These are phyloP conservation scores for Alentia gelatinosa DNA, from an alignment of 2,888 invertebrate species.

Conservation along the genomic window DNA sequence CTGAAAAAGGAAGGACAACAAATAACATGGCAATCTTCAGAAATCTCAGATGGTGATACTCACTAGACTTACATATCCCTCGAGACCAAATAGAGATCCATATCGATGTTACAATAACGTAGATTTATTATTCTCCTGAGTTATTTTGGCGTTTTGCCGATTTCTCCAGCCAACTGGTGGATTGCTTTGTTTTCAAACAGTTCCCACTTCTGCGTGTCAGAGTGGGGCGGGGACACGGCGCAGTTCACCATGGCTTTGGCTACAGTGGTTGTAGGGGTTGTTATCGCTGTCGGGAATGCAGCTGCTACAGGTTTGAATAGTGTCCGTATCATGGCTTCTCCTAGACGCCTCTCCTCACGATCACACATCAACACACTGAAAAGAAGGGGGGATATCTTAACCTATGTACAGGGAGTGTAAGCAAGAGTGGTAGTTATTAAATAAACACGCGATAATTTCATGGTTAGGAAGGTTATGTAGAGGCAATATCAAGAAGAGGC, in stretches of 20 bases:
- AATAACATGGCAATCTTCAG: neutral
- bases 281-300: slow-evolving; percentile 76
- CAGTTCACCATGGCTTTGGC: slow-evolving; percentile 77
- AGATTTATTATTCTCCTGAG: neutral
- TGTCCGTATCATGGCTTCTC: slow-evolving; percentile 70
- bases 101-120: neutral
- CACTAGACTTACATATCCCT: neutral
- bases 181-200: slow-evolving; percentile 77
- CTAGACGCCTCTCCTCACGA: slow-evolving; percentile 73
- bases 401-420: too few relatives aligned
- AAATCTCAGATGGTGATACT: neutral
- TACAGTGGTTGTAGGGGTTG: slow-evolving; percentile 74
- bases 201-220: slow-evolving; percentile 64
- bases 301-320: slow-evolving; percentile 75
- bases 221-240: slow-evolving; percentile 65
- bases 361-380: slow-evolving; percentile 77
- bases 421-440: too few relatives aligned
- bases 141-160: slow-evolving; percentile 14
- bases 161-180: slow-evolving; percentile 70
- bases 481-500: too few relatives aligned
- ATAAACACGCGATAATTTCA: too few relatives aligned
- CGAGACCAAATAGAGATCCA: neutral
- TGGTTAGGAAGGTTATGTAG: too few relatives aligned
- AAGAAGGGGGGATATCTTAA: neutral
- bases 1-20: slow-evolving; percentile 65